Percentiles rank a stretch among this genome's conserved stretches.
Evolutionary conservation across 2,888 invertebrate genomes (phyloP).

Genomic region (Sinodicranocentrus sp.): DNA sequence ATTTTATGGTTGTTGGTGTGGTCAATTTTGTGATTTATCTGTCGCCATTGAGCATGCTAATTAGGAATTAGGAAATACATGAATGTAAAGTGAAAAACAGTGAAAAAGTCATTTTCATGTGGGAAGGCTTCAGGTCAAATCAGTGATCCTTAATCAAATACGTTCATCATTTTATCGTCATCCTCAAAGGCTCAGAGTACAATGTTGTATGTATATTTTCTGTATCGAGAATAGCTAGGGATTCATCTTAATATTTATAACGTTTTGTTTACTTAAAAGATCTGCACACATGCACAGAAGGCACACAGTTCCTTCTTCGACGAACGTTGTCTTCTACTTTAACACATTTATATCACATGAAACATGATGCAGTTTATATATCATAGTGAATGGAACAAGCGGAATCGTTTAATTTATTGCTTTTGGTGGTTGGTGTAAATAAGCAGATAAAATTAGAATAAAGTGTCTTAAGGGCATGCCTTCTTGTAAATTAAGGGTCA

Average conservation of each 20-base stretch:
- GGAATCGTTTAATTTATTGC: too few relatives aligned
- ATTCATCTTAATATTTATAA: too few relatives aligned
- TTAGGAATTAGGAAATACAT: constrained; percentile 49
- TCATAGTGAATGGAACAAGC: too few relatives aligned
- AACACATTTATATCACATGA: too few relatives aligned
- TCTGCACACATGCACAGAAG: too few relatives aligned
- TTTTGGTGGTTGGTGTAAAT: constrained; percentile 10
- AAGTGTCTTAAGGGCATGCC: constrained; percentile 10
- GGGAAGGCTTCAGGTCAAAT: constrained; percentile 54
- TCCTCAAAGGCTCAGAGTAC: not conserved
- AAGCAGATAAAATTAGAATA: constrained; percentile 31
- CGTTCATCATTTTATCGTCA: not conserved
- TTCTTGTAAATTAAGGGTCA: constrained; percentile 31
- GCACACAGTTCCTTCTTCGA: too few relatives aligned
- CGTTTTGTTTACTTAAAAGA: too few relatives aligned
- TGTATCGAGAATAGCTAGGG: too few relatives aligned
- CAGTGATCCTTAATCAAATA: constrained; percentile 13
- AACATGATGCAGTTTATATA: too few relatives aligned
- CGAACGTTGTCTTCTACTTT: too few relatives aligned
- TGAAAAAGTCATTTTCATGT: constrained; percentile 32
- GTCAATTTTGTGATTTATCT: constrained; percentile 53
- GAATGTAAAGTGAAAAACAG: not conserved
- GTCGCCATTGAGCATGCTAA: constrained; percentile 53
- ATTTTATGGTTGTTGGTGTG: constrained; percentile 40
- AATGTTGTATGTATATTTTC: not conserved